phyloP scores from a whole-genome alignment of 2,888 invertebrate species.

The Drosophila quinaria region DNA sequence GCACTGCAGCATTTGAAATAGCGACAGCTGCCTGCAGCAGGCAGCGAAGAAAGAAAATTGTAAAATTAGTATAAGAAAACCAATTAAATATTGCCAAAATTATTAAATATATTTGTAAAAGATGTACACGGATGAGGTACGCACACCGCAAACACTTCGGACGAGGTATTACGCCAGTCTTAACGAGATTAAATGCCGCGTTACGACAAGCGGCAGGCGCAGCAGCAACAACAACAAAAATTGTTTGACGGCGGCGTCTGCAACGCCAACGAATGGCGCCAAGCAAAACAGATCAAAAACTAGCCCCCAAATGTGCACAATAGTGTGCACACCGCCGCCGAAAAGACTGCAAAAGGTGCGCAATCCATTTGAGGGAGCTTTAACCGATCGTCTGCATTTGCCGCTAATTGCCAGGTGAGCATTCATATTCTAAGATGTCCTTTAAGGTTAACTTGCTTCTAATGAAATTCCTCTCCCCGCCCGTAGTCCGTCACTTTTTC shows the following conservation, averaged over 20 bases:
- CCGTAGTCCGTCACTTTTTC: conserved; percentile 84
- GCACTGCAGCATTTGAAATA: conserved; percentile 54
- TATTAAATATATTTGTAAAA: conserved; percentile 23
- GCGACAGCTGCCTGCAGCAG: conserved; percentile 50
- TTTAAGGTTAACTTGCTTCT: conserved; percentile 1
- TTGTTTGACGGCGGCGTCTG: conserved; percentile 30
- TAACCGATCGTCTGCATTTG: conserved; percentile 88
- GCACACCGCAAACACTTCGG: conserved; percentile 63
- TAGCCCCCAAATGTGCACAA: conserved; percentile 59
- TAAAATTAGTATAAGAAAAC: conserved; percentile 10
- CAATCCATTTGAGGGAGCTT: conserved; percentile 89
- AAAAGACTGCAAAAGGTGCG: conserved; percentile 87
- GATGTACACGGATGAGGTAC: conserved; percentile 67
- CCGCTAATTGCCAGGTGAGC: conserved; percentile 87
- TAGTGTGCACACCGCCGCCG: conserved; percentile 86
- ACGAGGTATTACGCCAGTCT: conserved; percentile 52
- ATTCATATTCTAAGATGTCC: not conserved
- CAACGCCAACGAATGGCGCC: conserved; percentile 68
- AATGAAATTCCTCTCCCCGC: not conserved
- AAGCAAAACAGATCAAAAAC: conserved; percentile 51
- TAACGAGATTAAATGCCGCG: conserved; percentile 55
- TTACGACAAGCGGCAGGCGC: conserved; percentile 47
- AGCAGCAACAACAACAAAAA: conserved; percentile 41
- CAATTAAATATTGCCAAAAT: conserved; percentile 24
- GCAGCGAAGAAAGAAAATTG: conserved; percentile 20